Base-by-base conservation (phyloP, 35 echinoderm and acorn worm species). In the Strongylocentrotus purpuratus region DNA sequence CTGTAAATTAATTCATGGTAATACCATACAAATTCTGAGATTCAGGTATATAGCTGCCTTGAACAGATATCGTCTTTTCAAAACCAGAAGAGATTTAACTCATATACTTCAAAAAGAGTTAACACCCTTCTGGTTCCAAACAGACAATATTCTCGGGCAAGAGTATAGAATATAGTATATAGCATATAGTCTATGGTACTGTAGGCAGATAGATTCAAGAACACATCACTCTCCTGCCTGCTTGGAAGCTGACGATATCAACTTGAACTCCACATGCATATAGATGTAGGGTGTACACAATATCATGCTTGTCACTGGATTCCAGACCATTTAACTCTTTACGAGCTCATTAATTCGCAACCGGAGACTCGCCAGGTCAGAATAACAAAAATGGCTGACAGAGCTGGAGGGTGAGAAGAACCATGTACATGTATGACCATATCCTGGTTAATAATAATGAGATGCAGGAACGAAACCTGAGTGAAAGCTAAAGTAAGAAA, bases 321-420 rank as follows among this genome's bases (percentile, higher is more conserved):
- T 78, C 65, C 6, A 78, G 4, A 78, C 65, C 65, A 78, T 78
- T 78, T 78, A 78, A 28, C 65, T 78, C 65, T n/a, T 78, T 78
- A 78, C 28, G 65, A 78, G 65, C 65, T 78, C 65, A 78, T 78
- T 78, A 78, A 78, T 78, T 78, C 65, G 65, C 20, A 78, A 78
- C 22, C 5, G 65, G 65, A 78, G 65, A 78, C 65, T 7, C 22
- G 20, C 25, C 65, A 78, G 65, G 65, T 78, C 65, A 78, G 65
- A 78, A 78, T n/a, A 78, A 78, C 65, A n/a, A 4, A 59, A n/a
- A 78, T 78, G 65, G 65, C 65, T 78, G 65, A 78, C 65, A 78
- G 65, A 78, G 7, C 65, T n/a, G 65, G 22, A 78, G 65, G 65
- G 4, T 78, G 65, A 78, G 7, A n/a, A 28, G 65, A 78, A 78